phyloP scores from a whole-genome alignment of 2,113 vertebrate genomes.

The Dissostichus mawsoni region DNA sequence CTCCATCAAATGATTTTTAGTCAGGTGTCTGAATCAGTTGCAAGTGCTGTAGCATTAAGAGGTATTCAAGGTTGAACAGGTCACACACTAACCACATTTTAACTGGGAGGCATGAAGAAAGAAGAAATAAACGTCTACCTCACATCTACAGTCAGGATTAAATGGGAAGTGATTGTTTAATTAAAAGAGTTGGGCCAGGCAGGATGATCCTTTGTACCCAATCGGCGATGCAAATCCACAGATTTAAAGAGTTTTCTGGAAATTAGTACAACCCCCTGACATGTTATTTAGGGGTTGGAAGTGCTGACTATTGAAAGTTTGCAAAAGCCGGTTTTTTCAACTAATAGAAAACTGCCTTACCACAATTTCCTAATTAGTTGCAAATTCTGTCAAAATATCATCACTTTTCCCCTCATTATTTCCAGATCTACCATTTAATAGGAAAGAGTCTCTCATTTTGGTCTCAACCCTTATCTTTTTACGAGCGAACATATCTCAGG shows the following conservation, averaged over 20 bases:
- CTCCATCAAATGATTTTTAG: not conserved
- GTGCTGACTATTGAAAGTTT: not conserved
- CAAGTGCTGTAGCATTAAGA: not conserved
- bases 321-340: too few species aligned
- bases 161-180: not conserved
- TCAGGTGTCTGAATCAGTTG: not conserved
- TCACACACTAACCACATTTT: not conserved
- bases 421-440: too few species aligned
- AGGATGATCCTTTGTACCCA: not conserved
- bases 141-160: not conserved
- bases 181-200: not conserved
- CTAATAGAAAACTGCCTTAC: not conserved
- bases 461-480: too few species aligned
- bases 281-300: not conserved
- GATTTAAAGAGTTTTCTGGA: not conserved
- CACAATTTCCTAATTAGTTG: too few species aligned
- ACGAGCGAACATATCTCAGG: too few species aligned
- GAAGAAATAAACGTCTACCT: not conserved
- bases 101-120: not conserved
- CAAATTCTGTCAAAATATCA: too few species aligned
- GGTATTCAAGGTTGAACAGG: conserved; percentile 1
- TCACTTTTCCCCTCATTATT: too few species aligned
- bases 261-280: not conserved
- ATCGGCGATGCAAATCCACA: not conserved
- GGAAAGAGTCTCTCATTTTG: too few species aligned